Evolutionary conservation across 92 coral and sea anemone species (phyloP), one percentile per base, ranked within the genome.

Genomic region (Pocillopora grandis): DNA sequence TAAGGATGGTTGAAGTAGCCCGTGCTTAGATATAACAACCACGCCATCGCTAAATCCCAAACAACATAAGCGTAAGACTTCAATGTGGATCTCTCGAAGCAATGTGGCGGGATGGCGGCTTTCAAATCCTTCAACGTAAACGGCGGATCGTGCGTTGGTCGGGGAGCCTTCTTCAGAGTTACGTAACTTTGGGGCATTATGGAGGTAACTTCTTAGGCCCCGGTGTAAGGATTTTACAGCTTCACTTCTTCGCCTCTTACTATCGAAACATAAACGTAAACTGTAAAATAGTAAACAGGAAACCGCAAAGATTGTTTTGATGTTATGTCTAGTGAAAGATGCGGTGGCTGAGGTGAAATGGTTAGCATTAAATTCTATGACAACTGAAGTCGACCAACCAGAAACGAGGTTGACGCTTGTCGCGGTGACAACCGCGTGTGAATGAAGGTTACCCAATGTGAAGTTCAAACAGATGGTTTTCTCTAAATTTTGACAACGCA

Each of bases 101-200:
- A 90, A 57, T 90, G 88, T 21, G 83, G 72, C 5, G 93, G 93
- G 72, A 90, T 70, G 9, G 81, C 79, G 16, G 82, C 85, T 90
- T 78, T 90, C 70, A 90, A 66, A 49, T 90, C 88, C 76, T 90
- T 90, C 62, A 90, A 59, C 27, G 90, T 87, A 59, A 90, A 90
- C 6, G 93, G 88, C 23, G 93, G 93, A 27, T 56, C 77, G 33
- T 67, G 80, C 1, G 83, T 83, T 60, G 93, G 93, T 3, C 90
- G 81, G 2, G 90, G 92, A 3, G 9, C 42, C 76, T 86, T 86
- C 66, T 77, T 58, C 36, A 90, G 76, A 35, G 92, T 86, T 35
- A 70, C 66, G 73, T 55, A 90, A 56, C 92, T 90, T 36, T 63
- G 66, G 12, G 90, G 62, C 92, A 90, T 86, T 36, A 31, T 62